Evolutionary conservation across 2,888 invertebrate species (phyloP).

Genomic region (Volucella inanis): DNA sequence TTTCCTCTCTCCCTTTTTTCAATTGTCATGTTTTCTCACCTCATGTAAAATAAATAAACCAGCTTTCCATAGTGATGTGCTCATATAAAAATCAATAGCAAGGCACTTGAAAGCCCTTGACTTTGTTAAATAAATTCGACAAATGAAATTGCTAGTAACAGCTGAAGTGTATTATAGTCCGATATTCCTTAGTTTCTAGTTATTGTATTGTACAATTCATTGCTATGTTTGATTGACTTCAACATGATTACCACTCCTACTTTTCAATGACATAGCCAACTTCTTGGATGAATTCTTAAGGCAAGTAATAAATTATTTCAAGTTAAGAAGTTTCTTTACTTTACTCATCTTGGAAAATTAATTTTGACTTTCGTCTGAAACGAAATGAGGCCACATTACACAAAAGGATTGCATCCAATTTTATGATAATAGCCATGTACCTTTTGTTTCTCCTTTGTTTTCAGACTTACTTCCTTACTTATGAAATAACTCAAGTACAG

Average conservation of each 20-base stretch:
- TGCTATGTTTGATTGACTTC: conserved; percentile 29
- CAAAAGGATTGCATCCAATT: conserved; percentile 43
- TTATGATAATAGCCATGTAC: conserved; percentile 41
- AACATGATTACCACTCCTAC: conserved; percentile 17
- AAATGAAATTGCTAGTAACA: not conserved
- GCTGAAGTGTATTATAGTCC: conserved; percentile 1
- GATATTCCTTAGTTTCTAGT: conserved; percentile 15
- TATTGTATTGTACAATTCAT: no score
- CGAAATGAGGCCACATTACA: conserved; percentile 5
- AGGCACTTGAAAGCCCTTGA: not conserved
- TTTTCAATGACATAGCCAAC: conserved; percentile 12
- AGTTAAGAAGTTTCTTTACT: conserved; percentile 12
- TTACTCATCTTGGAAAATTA: conserved; percentile 46
- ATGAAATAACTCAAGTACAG: conserved; percentile 42
- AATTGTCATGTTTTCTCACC: not conserved
- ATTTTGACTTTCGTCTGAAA: conserved; percentile 43
- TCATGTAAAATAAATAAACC: conserved; percentile 38
- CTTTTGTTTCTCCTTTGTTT: conserved; percentile 49
- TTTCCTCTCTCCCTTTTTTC: no score
- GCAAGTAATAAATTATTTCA: conserved; percentile 35
- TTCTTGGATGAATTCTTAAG: not conserved
- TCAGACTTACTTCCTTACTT: conserved; percentile 37
- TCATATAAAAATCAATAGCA: conserved; percentile 1
- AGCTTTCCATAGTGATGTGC: not conserved
- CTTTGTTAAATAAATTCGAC: conserved; percentile 20